Percentiles rank a stretch among this genome's conserved stretches.
Evolutionary conservation across 2,797 vertebrate species (phyloP).

Genomic region (Erpetoichthys calabaricus): DNA sequence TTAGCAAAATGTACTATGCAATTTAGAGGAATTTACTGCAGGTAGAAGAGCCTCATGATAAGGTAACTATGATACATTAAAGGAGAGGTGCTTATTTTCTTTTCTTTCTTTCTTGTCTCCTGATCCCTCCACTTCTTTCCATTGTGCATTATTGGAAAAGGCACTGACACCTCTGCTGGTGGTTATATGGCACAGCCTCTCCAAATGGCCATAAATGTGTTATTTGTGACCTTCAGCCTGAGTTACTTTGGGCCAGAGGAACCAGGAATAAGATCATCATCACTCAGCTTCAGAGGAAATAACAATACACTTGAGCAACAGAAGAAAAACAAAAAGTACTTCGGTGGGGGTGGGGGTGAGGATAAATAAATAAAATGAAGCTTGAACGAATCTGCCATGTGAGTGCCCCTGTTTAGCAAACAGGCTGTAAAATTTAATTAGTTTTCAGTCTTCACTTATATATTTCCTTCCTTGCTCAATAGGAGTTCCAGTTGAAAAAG

Average conservation of each 20-base stretch:
- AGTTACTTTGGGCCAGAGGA: too few species aligned
- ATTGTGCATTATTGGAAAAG: too few species aligned
- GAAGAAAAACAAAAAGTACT: too few species aligned
- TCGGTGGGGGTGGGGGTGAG: too few species aligned
- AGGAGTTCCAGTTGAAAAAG: slow-evolving; percentile 29
- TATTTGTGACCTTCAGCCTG: too few species aligned
- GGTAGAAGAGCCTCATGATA: too few species aligned
- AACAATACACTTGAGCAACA: too few species aligned
- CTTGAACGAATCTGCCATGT: slow-evolving; percentile 17
- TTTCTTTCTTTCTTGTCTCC: not conserved
- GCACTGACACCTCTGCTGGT: too few species aligned
- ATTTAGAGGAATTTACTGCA: not conserved
- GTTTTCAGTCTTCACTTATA: slow-evolving; percentile 24
- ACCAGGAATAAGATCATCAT: too few species aligned
- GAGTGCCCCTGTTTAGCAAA: slow-evolving; percentile 23
- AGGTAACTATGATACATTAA: not conserved
- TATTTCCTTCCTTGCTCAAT: slow-evolving; percentile 28
- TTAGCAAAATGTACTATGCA: not conserved
- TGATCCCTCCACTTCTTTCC: not conserved
- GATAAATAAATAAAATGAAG: not conserved
- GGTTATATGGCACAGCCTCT: too few species aligned
- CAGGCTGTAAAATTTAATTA: slow-evolving; percentile 42
- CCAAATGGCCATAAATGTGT: too few species aligned
- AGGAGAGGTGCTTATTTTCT: not conserved
- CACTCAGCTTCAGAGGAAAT: too few species aligned